These are phyloP conservation scores for Cavia porcellus DNA, from an alignment of 2,113 vertebrate genomes.

Conservation along the genomic window DNA sequence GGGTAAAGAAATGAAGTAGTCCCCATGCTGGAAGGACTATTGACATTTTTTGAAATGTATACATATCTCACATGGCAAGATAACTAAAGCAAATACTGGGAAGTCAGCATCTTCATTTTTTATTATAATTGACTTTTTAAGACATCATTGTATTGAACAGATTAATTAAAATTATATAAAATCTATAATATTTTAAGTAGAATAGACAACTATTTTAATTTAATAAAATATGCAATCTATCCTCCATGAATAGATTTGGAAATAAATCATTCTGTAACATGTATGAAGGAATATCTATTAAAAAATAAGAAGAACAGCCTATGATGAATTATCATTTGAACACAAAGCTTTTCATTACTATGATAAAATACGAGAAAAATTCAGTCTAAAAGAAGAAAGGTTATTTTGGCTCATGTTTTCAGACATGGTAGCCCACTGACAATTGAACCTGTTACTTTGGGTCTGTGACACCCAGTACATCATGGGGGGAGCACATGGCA, in stretches of 20 bases:
- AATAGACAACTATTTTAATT: neutral
- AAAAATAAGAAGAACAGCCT: neutral
- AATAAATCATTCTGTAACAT: neutral
- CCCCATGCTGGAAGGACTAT: neutral
- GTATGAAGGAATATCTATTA: neutral
- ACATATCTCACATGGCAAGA: neutral
- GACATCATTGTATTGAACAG: neutral
- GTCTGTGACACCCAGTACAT: neutral
- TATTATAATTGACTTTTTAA: neutral
- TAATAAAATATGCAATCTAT: neutral
- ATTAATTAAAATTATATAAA: conserved; percentile 3
- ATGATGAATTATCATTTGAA: neutral
- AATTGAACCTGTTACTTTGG: neutral
- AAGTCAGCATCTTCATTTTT: neutral
- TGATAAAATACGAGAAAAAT: neutral
- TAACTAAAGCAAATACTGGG: neutral
- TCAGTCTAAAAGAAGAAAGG: neutral
- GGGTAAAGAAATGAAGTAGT: neutral
- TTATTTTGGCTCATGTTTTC: neutral
- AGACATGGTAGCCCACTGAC: neutral
- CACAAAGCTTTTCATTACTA: neutral
- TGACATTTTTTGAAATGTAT: neutral
- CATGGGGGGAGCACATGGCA: too few relatives aligned
- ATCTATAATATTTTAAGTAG: neutral
- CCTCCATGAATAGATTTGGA: neutral